Evolutionary conservation across 2,797 vertebrate genomes (phyloP), one percentile per base, ranked within the genome.

Genomic region (Numenius phaeopus): DNA sequence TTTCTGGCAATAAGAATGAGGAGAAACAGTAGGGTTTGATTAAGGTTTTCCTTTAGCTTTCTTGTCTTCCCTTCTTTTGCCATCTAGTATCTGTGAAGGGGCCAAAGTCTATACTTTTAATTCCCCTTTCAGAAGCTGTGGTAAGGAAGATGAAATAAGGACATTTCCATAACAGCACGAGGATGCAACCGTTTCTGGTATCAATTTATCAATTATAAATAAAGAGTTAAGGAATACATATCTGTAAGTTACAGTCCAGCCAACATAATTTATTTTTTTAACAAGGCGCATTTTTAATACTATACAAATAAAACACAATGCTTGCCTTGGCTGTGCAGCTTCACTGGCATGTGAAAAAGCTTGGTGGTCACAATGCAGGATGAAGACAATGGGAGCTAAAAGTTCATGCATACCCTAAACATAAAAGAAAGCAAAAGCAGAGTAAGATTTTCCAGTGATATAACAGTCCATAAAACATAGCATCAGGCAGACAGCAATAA

Each of bases 371-470:
- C 99, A 99, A 98, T 99, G 99, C 30, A 99, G 98, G 87, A 99
- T 99, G 89, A 99, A 99, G 82, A 99, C 98, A 44, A 99, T 99
- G 64, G 99, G 99, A 77, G 99, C 99, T 96, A 99, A 98, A 85
- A 99, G 96, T 98, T 99, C 99, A 37, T 99, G 99, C 99, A 99
- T 99, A 30, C 99, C 99, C 99, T 99, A 88, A 96, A 97, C 14
- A 79, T 23, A 94, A 95, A 89, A 93, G 20, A 80, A 83, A 95
- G 39, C 67, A 40, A 81, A 69, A 67, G 62, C 83, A 57, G 1
- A 52, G 27, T 61, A 50, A 91, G 84, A 58, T 69, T 86, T 40
- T 70, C 44, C 59, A 83, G 50, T 59, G 34, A 71, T 59, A 7
- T 32, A 91, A 87, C 5, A 46, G 54, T 62, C 87, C 44, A 27